A percentile compares a stretch with the other conserved stretches of the same genome.
phyloP scores from a whole-genome alignment of 2,797 vertebrate species.

The Heliangelus exortis region DNA sequence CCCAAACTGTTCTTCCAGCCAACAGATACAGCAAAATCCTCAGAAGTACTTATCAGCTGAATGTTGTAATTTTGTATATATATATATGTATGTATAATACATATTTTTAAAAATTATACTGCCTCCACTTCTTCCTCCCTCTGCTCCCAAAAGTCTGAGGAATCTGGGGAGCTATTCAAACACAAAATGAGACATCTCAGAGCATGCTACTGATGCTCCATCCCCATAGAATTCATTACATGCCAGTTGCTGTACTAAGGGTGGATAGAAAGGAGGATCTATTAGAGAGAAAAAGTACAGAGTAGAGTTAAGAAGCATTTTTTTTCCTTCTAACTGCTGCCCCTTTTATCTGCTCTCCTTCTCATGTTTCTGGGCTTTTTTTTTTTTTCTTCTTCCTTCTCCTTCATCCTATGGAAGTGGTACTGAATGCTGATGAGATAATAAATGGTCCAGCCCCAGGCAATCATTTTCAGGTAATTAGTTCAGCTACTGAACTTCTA shows the following conservation, averaged over 20 bases:
- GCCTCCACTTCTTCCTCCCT: not conserved
- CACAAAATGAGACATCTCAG: not conserved
- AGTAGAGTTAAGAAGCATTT: constrained; percentile 64
- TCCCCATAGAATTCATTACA: constrained; percentile 54
- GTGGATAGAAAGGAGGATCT: constrained; percentile 17
- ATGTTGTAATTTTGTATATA: not conserved
- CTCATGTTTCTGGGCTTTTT: constrained; percentile 71
- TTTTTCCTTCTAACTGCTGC: constrained; percentile 59
- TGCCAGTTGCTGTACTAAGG: constrained; percentile 23
- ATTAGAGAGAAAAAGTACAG: constrained; percentile 62
- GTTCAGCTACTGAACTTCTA: constrained; percentile 66
- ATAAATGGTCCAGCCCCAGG: constrained; percentile 71
- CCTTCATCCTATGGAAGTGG: constrained; percentile 68
- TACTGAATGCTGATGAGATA: constrained; percentile 77
- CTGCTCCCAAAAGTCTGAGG: not conserved
- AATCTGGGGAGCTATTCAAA: not conserved
- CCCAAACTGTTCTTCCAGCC: not conserved
- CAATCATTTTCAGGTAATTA: constrained; percentile 74
- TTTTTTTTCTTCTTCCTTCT: constrained; percentile 43
- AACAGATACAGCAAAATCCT: not conserved
- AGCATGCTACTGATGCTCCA: not conserved
- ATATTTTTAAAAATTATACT: not conserved
- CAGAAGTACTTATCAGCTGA: not conserved
- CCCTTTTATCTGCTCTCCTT: constrained; percentile 72
- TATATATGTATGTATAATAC: not conserved